Evolutionary conservation across 2,888 invertebrate species (phyloP).

Genomic region (Campaea margaritaria): DNA sequence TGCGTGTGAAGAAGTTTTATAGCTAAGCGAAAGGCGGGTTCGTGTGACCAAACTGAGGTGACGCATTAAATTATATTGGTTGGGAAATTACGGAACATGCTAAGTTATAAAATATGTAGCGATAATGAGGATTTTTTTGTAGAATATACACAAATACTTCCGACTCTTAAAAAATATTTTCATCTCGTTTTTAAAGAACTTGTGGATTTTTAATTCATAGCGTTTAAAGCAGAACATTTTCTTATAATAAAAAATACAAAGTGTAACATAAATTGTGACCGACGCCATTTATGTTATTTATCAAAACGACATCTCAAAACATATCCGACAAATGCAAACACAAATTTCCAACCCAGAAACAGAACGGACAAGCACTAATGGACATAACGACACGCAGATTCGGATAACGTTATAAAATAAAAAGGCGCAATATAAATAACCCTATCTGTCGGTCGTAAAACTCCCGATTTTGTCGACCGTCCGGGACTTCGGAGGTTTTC

Average conservation of each 20-base stretch:
- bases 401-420: slow-evolving; percentile 76
- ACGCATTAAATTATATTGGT: background rate
- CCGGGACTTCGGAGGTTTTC: slow-evolving; percentile 49
- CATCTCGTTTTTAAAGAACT: too few species aligned
- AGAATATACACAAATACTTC: too few species aligned
- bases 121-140: too few species aligned
- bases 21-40: slow-evolving; percentile 16
- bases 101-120: too few species aligned
- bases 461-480: slow-evolving; percentile 61
- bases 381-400: slow-evolving; percentile 66
- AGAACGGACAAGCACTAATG: slow-evolving; percentile 67
- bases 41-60: slow-evolving; percentile 16
- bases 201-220: background rate
- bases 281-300: too few species aligned
- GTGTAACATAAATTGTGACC: too few species aligned
- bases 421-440: slow-evolving; percentile 71
- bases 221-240: too few species aligned
- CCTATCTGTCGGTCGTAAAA: slow-evolving; percentile 69
- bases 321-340: slow-evolving; percentile 49
- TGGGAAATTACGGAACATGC: background rate
- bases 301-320: slow-evolving; percentile 47
- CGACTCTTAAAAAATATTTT: too few species aligned
- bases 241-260: too few species aligned
- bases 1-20: slow-evolving; percentile 27
- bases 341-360: slow-evolving; percentile 55